These are phyloP conservation scores for Heliconius ethilla DNA, from an alignment of 2,888 invertebrate species.

Conservation along the genomic window DNA sequence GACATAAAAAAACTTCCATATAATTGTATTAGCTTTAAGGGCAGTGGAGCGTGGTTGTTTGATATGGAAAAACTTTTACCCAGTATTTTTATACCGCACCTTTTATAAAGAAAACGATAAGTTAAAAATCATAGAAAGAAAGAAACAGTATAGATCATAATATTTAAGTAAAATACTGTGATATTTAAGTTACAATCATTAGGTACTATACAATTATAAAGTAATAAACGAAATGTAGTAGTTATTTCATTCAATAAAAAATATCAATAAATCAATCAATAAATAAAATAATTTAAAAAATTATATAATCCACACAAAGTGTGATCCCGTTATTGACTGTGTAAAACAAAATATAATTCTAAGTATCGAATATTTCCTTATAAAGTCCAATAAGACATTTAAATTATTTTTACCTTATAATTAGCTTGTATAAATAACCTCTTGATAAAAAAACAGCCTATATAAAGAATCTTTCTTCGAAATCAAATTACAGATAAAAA, in stretches of 20 bases:
- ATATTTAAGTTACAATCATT: background rate
- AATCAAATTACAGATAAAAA: background rate
- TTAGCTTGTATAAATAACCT: background rate
- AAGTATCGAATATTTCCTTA: too few relatives aligned
- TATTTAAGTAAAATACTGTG: background rate
- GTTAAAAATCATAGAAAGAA: slow-evolving; percentile 16
- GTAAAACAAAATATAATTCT: too few relatives aligned
- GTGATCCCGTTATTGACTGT: too few relatives aligned
- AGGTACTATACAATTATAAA: background rate
- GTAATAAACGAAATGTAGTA: background rate
- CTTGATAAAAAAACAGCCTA: background rate
- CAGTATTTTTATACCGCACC: background rate
- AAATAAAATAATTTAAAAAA: too few relatives aligned
- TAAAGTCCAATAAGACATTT: background rate
- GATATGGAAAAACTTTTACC: slow-evolving; percentile 24
- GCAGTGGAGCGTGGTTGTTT: slow-evolving; percentile 28
- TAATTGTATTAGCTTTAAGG: slow-evolving; percentile 20
- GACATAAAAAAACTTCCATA: slow-evolving; percentile 26
- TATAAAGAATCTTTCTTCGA: background rate
- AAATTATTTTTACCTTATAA: background rate
- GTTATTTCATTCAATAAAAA: too few relatives aligned
- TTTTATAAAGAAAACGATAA: slow-evolving; percentile 7
- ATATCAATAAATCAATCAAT: too few relatives aligned
- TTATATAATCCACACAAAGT: too few relatives aligned
- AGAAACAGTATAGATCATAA: background rate